Evolutionary conservation across 2,113 vertebrate genomes (phyloP), one percentile per base, ranked within the genome.

Genomic region (Crotalus helleri): DNA sequence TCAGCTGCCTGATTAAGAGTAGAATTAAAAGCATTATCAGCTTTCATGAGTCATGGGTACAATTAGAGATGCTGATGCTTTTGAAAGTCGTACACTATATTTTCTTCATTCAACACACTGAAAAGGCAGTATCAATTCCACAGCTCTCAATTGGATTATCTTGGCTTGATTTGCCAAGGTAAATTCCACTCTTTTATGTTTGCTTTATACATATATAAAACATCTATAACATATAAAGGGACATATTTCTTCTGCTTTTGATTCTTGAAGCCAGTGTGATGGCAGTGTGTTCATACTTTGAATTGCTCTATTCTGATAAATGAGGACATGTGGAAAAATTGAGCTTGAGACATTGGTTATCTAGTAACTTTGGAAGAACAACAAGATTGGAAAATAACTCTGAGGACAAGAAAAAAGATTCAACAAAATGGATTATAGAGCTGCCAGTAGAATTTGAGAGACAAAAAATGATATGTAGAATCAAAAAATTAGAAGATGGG

Each of bases 211-310:
- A 91, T 85, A 91, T 7, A 33, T 17, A 74, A 15, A 74, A 74
- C 2, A 74, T 17, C 13, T 33, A 39, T 74, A 33, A 74, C 33
- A 33, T 33, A 33, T 74, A 33, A 74, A 81, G 2, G 5, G 39
- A 39, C 19, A 3, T 12, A n/a, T 64, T 64, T 64, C 10, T 64
- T 64, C 26, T 64, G 69, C 86, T 95, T 94, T 95, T 95, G 94
- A 93, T 95, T 94, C 94, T 96, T 96, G 95, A 94, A 96, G 94
- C 94, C 95, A 51, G 95, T 93, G 94, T 92, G 95, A 95, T 95
- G 94, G 94, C 94, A 95, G 95, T 95, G 95, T 94, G 95, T 95
- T 95, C 95, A 95, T 97, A 95, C 94, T 94, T 57, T 94, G 57
- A 95, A 95, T 95, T 90, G 95, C 96, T 95, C 97, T 96, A 95